Base-by-base conservation (phyloP, 2,888 invertebrate genomes). In the Ormyrus rosae region DNA sequence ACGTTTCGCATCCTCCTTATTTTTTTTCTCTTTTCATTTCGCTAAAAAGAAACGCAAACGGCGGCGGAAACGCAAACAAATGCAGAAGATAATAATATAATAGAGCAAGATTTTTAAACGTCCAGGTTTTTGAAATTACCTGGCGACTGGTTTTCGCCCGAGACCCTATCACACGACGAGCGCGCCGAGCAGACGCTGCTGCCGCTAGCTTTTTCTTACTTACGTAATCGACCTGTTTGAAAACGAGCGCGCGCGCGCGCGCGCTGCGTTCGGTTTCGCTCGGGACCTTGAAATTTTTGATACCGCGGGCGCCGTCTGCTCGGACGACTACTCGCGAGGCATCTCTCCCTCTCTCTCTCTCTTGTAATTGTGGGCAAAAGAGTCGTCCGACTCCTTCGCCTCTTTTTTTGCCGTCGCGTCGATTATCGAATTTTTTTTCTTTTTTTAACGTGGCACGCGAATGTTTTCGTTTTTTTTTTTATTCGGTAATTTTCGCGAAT, bases 221-320 rank as follows among this genome's bases (percentile, higher is more conserved):
- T 86, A 85, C 83, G 84, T 84, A 86, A 87, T 86, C 83, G 83
- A 85, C 84, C 83, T 80, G 85, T 86, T 86, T 84, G 84, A 85
- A 85, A 78, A 86, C 80, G 83, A 83, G 83, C 75, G 80, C 73
- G 34, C 80, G 83, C 0, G 19, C 19, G 19, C 19, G 1, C 19
- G 13, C 83, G 81, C 83, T 69, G 78, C 53, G 68, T 61, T 81
- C 60, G 65, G 71, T 71, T 68, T 76, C 56, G 72, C 72, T 65
- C 61, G 55, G 78, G 69, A 78, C 83, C 84, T 86, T 84, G 85
- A 83, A 83, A 84, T 84, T 85, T 86, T 85, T 78, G 83, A 83
- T 82, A 83, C 80, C 78, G 68, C 80, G 68, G 76, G 82, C 75
- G 81, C 77, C 61, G 69, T 53, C 69, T 51, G 11, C 60, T n/a